A percentile compares a stretch with the other conserved stretches of the same genome.
Conservation (phyloP, 2,797 vertebrate species). For the Lepus townsendii region DNA sequence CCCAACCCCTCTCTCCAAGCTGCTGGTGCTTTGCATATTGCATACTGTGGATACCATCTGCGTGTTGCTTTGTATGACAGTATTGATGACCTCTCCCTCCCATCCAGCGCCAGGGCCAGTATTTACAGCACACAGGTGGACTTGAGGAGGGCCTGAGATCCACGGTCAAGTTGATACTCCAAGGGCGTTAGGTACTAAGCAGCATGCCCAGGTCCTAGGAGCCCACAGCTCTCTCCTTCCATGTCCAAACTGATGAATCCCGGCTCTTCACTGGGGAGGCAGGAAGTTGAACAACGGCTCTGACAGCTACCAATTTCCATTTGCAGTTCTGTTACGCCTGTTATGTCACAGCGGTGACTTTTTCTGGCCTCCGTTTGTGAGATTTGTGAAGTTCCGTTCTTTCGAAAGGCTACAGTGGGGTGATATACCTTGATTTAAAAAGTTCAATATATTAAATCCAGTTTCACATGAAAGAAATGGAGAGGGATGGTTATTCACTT, state of each 20-base stretch:
- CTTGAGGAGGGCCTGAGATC: not conserved
- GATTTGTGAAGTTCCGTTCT: slow-evolving; percentile 55
- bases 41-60: slow-evolving; percentile 62
- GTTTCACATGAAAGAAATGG: slow-evolving; percentile 62
- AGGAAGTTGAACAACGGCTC: not conserved
- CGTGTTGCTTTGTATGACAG: slow-evolving; percentile 64
- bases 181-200: not conserved
- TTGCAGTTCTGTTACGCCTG: not conserved
- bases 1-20: slow-evolving; percentile 21
- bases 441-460: slow-evolving; percentile 74
- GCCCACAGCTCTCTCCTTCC: not conserved
- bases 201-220: not conserved
- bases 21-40: slow-evolving; percentile 51
- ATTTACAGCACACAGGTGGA: slow-evolving; percentile 65
- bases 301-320: not conserved
- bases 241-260: not conserved
- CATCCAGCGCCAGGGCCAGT: not conserved
- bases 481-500: slow-evolving; percentile 33
- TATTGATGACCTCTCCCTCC: slow-evolving; percentile 73
- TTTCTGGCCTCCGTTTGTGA: slow-evolving; percentile 48
- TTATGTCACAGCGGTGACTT: slow-evolving; percentile 48
- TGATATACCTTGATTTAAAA: slow-evolving; percentile 72
- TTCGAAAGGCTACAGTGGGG: slow-evolving; percentile 67
- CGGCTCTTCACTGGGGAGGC: slow-evolving; percentile 20
- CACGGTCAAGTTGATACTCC: not conserved